Evolutionary conservation across 2,113 vertebrate genomes (phyloP).

Genomic region (Megaceryle torquata): DNA sequence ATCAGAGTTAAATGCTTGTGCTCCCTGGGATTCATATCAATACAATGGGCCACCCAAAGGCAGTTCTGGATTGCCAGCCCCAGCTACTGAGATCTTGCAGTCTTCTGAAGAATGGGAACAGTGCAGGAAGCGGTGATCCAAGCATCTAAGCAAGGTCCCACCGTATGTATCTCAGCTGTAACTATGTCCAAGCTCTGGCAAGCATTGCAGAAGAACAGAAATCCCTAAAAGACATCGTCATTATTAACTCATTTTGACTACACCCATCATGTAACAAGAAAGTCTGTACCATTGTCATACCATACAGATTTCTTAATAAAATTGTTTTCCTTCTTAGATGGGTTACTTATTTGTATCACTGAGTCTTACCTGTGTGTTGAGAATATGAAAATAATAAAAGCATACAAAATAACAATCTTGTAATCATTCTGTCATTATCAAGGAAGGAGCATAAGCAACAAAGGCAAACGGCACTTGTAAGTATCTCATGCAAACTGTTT

Average conservation of each 20-base stretch:
- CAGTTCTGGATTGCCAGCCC: neutral
- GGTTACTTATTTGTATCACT: neutral
- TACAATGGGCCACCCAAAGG: neutral
- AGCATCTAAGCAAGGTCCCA: neutral
- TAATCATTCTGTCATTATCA: neutral
- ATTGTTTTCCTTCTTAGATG: neutral
- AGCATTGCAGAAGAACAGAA: neutral
- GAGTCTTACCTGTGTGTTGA: neutral
- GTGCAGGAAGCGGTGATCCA: neutral
- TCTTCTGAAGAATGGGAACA: neutral
- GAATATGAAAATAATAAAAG: neutral
- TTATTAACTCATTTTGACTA: neutral
- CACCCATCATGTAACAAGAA: neutral
- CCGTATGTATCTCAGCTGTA: neutral
- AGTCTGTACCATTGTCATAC: neutral
- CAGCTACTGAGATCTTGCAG: neutral
- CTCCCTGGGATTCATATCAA: neutral
- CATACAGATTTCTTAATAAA: constrained; percentile 9
- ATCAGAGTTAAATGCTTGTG: neutral
- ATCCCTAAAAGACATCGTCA: neutral
- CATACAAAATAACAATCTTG: neutral
- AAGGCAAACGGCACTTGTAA: neutral
- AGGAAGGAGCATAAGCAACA: neutral
- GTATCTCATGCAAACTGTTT: neutral
- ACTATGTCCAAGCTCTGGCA: neutral